Base-by-base conservation (phyloP, 2,888 invertebrate genomes). In the Caenorhabditis japonica region DNA sequence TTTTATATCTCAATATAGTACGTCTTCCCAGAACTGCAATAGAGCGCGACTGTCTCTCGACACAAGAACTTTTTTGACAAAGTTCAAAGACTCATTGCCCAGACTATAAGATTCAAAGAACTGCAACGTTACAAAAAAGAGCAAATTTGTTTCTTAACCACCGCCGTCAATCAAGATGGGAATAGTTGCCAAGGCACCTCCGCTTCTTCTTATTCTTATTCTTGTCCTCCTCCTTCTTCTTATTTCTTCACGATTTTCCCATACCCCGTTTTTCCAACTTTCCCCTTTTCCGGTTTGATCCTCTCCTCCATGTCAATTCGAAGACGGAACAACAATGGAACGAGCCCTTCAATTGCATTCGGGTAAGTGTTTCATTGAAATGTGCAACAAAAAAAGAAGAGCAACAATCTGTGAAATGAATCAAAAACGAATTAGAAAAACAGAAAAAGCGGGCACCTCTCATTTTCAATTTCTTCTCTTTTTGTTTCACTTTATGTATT, bases 261-360 rank as follows among this genome's bases (percentile, higher is more conserved):
- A 17, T 27, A n/a, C 34, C 36, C 13, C 27, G 5, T 43, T 17
- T 39, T 19, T 39, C 27, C 33, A 27, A 23, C 30, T 39, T 25
- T 36, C 13, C 21, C 47, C 30, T 46, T 25, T 62, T 51, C 27
- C 53, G 56, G 56, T 41, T 64, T 49, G 55, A 21, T 34, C 17
- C 55, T 30, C 12, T 49, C 49, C 56, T 56, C 56, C 56, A 73
- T 73, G 73, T 73, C 73, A 51, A 73, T 73, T 49, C 73, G 73
- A 44, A 59, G 73, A 38, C 47, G 73, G 46, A 64, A 73, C 41
- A 66, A 73, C 38, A 73, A 73, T 73, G 73, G 73, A 66, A 61
- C 66, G 39, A 66, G 49, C 46, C 64, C 72, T 30, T 60, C 73
- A 53, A 64, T 56, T 13, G 73, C 73, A 46, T 73, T 73, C 49